Evolutionary conservation across 2,113 vertebrate genomes (phyloP), one percentile per base, ranked within the genome.

Genomic region (Gorsachius goisagi): DNA sequence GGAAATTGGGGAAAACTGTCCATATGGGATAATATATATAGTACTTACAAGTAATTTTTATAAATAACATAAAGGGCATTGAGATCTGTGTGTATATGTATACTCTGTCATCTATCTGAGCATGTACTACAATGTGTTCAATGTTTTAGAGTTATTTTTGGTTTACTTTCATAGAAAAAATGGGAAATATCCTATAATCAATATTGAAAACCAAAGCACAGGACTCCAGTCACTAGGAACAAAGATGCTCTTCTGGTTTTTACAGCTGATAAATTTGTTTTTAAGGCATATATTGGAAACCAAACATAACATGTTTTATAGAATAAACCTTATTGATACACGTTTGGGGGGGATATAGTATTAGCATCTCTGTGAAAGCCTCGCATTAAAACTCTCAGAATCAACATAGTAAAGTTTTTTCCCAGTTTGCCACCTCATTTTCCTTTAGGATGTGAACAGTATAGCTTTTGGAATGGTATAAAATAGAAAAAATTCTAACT

Each of bases 251-350:
- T 97, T 97, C 97, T 98, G 92, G 60, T 73, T 97, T 73, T 97
- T 97, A 97, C 97, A 97, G 96, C 96, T 97, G 95, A 97, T 89
- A 93, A 97, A 97, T 97, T 97, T 98, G 95, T 81, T 98, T 94
- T 96, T 89, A 94, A 95, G 96, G 96, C 86, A 81, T 85, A 91
- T 91, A 80, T 16, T 96, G 94, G 91, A 94, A 97, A 95, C 92
- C 93, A 96, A 97, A 93, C 95, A 94, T 85, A 85, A 80, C 59
- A 80, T 52, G 50, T 76, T 95, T 92, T 52, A 64, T 71, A 92
- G 88, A 96, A 77, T 90, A 78, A 94, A 92, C 94, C 95, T 81
- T 71, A 90, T 87, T 96, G 88, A 84, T 89, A 41, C 15, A 32
- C 15, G 7, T 6, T 27, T 96, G 96, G 71, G 15, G 15, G 76